These are phyloP conservation scores for Hydrozoanthus gracilis DNA, from an alignment of 92 coral and sea anemone species.

Conservation along the genomic window DNA sequence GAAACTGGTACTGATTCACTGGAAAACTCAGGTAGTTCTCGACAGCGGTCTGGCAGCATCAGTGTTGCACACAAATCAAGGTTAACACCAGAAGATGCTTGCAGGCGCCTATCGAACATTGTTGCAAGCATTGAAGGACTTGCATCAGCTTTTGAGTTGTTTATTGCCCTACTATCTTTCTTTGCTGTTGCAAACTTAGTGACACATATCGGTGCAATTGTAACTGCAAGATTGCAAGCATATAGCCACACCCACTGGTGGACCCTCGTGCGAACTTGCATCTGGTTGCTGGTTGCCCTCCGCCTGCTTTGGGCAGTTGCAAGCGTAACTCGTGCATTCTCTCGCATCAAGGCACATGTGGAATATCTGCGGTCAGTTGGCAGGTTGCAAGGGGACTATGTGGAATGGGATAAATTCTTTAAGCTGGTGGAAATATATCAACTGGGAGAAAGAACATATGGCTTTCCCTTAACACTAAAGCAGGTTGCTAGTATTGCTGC, in stretches of 20 bases:
- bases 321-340: constrained; percentile 68
- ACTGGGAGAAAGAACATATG: constrained; percentile 82
- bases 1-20: constrained; percentile 8
- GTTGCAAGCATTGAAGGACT: constrained; percentile 72
- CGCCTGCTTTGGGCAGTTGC: constrained; percentile 90
- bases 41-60: constrained; percentile 61
- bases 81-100: constrained; percentile 70
- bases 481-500: constrained; percentile 90
- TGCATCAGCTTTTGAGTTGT: constrained; percentile 81
- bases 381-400: constrained; percentile 67
- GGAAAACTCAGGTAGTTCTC: constrained; percentile 26
- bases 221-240: constrained; percentile 44
- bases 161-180: constrained; percentile 75
- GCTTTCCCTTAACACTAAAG: constrained; percentile 84
- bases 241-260: constrained; percentile 84
- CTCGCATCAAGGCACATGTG: constrained; percentile 79
- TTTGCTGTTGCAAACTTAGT: constrained; percentile 88
- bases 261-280: constrained; percentile 83
- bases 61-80: constrained; percentile 63
- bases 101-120: constrained; percentile 69
- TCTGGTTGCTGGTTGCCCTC: constrained; percentile 85
- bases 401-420: constrained; percentile 87
- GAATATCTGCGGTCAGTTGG: constrained; percentile 80
- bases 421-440: constrained; percentile 76
- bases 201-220: constrained; percentile 87